Evolutionary conservation across 2,888 invertebrate genomes (phyloP), one percentile per base, ranked within the genome.

Genomic region (Sericinus montela): DNA sequence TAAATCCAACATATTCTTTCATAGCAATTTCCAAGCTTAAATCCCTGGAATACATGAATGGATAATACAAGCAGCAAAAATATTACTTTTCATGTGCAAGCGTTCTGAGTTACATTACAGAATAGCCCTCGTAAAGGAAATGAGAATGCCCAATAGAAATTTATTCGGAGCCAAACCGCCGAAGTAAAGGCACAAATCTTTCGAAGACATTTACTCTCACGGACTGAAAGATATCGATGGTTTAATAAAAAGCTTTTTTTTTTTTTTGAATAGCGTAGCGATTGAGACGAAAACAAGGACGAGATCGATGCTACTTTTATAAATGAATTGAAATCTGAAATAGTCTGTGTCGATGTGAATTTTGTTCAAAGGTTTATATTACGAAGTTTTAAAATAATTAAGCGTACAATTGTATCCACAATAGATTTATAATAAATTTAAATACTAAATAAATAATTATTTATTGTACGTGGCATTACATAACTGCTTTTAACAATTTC

Each of bases 61-160:
- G 35, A 40, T 49, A 45, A 49, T 49, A 40, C 40, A 35, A 40
- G 35, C 49, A 23, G 34, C 36, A 29, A 40, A 49, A 49, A 49
- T 49, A 49, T 49, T 49, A 45, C 45, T 35, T 49, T 45, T 49
- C 49, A 35, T 44, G 49, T 45, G 49, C 49, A 35, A 39, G 51
- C 48, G 45, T 44, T 47, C 48, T 13, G 32, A 15, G 46, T 39
- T 23, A 44, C 40, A 49, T 49, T 49, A 55, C 55, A 45, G 53
- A 54, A 53, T 50, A 48, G 48, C 51, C 53, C 47, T 35, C 53
- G 49, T 45, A 45, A 48, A 60, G 66, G 67, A 68, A 65, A 68
- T 64, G 60, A 65, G 60, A 64, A 62, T 62, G 63, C 63, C 64
- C 61, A 60, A 57, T 57, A 53, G 58, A 61, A 64, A 68, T 66